Evolutionary conservation across 2,888 invertebrate species (phyloP), one percentile per base, ranked within the genome.

Genomic region (Polyommatus icarus): DNA sequence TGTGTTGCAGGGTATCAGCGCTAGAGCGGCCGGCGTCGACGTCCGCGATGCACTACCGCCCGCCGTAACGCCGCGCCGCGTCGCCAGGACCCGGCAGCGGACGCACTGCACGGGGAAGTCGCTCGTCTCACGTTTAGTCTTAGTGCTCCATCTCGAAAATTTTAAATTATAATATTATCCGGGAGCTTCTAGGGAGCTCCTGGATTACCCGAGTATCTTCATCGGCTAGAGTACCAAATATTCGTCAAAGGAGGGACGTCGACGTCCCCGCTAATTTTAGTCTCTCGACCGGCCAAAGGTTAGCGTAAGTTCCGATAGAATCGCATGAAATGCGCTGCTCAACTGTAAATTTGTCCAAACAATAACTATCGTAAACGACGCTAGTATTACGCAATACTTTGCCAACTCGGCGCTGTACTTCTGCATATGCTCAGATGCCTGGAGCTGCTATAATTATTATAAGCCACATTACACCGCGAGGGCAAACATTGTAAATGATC

Each of bases 1-100:
- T 76, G 20, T 82, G 79, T 83, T 80, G 77, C 90, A 92, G 92
- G 92, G 77, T 92, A 91, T 83, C 91, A 87, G 81, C 92, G 91
- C 83, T 92, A 92, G 91, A 90, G 79, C 86, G 89, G 81, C 82
- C 83, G 78, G 79, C 79, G 59, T 78, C 79, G 77, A 77, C 78
- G 24, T 75, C 78, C 61, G 73, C 83, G 80, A 76, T 84, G 77
- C 88, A 86, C 83, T 88, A 87, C 79, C 81, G 84, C 71, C 83
- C 84, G 76, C 83, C 84, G 71, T 83, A 83, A 80, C 50, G 73
- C 46, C 57, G 54, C 72, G 46, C 15, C 78, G 73, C 76, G 71
- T 75, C 72, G 46, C 32, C 61, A 8, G 36, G 36, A n/a, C 54
- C n/a, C 50, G 24, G 75, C 54, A 72, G 1, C 6, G 46, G 46